Evolutionary conservation across 2,888 invertebrate species (phyloP), one percentile per base, ranked within the genome.

Genomic region (Encarsia formosa): DNA sequence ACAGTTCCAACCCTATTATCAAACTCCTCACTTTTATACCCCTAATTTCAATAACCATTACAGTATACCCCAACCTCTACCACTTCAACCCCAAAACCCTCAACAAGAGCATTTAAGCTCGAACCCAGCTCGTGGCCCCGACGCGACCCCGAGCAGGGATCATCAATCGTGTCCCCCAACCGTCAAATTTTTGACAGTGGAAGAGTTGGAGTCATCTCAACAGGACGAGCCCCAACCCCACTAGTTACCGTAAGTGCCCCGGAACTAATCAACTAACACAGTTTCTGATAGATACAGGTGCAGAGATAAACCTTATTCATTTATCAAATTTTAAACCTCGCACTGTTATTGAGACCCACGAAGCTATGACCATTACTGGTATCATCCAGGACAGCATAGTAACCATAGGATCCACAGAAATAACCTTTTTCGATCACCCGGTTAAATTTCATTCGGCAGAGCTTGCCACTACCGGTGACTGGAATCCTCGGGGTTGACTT

Each of bases 221-320:
- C 19, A 20, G 26, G 31, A 23, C 26, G 34, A 22, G 23, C 42
- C 20, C 29, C 32, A 15, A 34, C 48, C 16, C 57, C 57, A 22
- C 15, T 51, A 24, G 39, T 57, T 4, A 42, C 37, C 5, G 6
- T 52, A 22, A 23, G n/a, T 2, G 47, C 52, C n/a, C 55, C 55
- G 0, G 55, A 58, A 41, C 31, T 53, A 38, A 48, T 20, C 3
- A 2, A 5, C 3, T 3, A 9, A 5, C 13, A 11, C 13, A 38
- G 13, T 46, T 38, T 26, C 13, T 38, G 13, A 1, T 46, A 3
- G 53, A 55, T 19, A 55, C 54, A 0, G 58, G 51, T 1, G 55
- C 53, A 8, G 51, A 48, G 15, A 48, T 58, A 3, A 55, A 41
- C 18, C 4, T 52, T 1, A 44, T 57, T 1, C 38, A 57, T 34